phyloP scores from a whole-genome alignment of 2,797 vertebrate species.

The Danio choprae region DNA sequence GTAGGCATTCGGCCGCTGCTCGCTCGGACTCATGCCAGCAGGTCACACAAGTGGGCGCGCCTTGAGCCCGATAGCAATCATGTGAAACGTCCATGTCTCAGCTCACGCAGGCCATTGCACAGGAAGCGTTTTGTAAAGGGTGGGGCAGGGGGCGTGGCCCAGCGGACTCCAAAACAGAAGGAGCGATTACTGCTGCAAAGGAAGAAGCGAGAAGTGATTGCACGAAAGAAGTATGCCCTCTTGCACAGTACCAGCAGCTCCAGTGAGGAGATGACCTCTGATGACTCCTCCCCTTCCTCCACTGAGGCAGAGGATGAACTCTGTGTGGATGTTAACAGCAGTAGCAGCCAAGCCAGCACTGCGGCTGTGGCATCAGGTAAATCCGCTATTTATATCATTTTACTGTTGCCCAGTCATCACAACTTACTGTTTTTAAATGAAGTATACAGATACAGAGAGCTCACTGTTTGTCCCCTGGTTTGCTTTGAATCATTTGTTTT shows the following conservation, averaged over 20 bases:
- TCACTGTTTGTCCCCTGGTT: not conserved
- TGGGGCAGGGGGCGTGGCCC: slow-evolving; percentile 78
- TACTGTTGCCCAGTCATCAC: not conserved
- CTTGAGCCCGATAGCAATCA: slow-evolving; percentile 90
- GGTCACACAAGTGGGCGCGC: slow-evolving; percentile 92
- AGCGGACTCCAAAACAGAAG: slow-evolving; percentile 95
- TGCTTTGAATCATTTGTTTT: not conserved
- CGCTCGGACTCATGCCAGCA: slow-evolving; percentile 85
- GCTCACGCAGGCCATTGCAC: slow-evolving; percentile 81
- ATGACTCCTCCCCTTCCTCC: slow-evolving; percentile 91
- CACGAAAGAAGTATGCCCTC: slow-evolving; percentile 91
- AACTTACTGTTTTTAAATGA: not conserved
- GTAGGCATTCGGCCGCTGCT: slow-evolving; percentile 64
- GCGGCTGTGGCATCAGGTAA: slow-evolving; percentile 90
- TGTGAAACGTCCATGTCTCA: slow-evolving; percentile 92
- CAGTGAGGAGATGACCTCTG: slow-evolving; percentile 92
- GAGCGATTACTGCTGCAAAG: slow-evolving; percentile 93
- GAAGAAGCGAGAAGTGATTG: slow-evolving; percentile 94
- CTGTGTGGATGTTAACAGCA: slow-evolving; percentile 92
- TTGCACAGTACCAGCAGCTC: slow-evolving; percentile 96
- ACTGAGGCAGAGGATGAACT: slow-evolving; percentile 95
- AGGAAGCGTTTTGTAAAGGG: slow-evolving; percentile 93
- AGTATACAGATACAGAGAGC: not conserved
- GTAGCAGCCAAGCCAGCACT: slow-evolving; percentile 90
- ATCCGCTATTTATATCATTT: slow-evolving; percentile 24